A percentile compares a stretch with the other conserved stretches of the same genome.
These are phyloP conservation scores for Cyprinella venusta DNA, from an alignment of 2,797 vertebrate genomes.

Conservation along the genomic window DNA sequence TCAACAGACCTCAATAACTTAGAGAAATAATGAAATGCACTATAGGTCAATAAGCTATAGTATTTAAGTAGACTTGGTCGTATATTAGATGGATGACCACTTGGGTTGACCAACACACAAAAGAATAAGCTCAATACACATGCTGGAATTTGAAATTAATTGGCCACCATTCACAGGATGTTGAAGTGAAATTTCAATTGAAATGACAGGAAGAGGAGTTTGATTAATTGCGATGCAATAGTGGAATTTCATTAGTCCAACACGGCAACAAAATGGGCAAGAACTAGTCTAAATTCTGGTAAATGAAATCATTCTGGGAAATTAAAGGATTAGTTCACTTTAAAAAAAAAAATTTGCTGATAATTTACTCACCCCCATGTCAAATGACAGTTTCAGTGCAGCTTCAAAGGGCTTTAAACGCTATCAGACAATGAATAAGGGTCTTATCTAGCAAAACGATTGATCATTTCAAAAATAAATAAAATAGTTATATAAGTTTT, in stretches of 20 bases:
- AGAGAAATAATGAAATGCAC: background rate
- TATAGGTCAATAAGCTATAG: background rate
- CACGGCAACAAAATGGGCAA: background rate
- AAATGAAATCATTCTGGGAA: background rate
- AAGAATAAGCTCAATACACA: background rate
- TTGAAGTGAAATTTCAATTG: background rate
- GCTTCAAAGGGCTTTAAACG: no score
- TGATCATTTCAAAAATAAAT: no score
- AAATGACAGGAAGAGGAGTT: background rate
- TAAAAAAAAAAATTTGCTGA: no score
- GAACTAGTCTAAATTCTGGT: background rate
- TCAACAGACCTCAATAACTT: conserved; percentile 13
- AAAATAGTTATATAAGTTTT: no score
- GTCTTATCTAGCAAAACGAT: no score
- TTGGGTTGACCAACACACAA: background rate
- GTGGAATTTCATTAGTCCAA: background rate
- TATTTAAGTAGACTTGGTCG: background rate
- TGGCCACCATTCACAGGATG: background rate
- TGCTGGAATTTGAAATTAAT: background rate
- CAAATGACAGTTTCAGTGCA: no score
- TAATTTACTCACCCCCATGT: no score
- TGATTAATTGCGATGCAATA: background rate
- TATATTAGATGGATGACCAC: background rate
- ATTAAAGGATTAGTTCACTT: background rate
- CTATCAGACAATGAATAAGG: no score